These are phyloP conservation scores for Proteles cristata DNA, from an alignment of 2,113 vertebrate species.

Conservation along the genomic window DNA sequence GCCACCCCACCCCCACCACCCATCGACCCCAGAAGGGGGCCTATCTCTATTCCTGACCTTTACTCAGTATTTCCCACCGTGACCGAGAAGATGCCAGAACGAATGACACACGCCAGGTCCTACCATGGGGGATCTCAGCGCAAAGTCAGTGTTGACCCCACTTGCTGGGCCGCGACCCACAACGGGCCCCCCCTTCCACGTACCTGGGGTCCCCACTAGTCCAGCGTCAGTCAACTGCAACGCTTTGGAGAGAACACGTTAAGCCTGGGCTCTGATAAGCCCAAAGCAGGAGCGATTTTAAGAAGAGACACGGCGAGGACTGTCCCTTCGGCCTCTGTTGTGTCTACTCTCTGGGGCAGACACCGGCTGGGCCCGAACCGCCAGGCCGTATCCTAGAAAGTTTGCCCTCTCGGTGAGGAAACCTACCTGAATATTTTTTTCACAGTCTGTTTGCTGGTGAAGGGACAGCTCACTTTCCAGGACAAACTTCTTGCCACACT, in stretches of 20 bases:
- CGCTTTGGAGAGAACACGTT: slow-evolving; percentile 49
- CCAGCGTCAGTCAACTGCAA: slow-evolving; percentile 64
- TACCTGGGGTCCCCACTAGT: slow-evolving; percentile 65
- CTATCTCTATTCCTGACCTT: slow-evolving; percentile 64
- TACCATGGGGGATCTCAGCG: slow-evolving; percentile 49
- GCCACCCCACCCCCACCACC: slow-evolving; percentile 68
- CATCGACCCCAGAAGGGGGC: slow-evolving; percentile 53
- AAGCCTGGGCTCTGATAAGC: slow-evolving; percentile 66
- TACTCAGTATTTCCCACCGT: slow-evolving; percentile 37
- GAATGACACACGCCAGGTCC: background rate
- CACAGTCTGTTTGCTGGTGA: slow-evolving; percentile 99
- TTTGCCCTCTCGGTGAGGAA: slow-evolving; percentile 77
- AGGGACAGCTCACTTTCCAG: slow-evolving; percentile 99
- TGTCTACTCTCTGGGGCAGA: slow-evolving; percentile 66
- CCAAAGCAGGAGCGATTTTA: slow-evolving; percentile 61
- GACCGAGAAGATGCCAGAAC: slow-evolving; percentile 66
- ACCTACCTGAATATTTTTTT: slow-evolving; percentile 99
- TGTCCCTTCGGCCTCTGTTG: slow-evolving; percentile 75
- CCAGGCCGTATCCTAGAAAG: slow-evolving; percentile 73
- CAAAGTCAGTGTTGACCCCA: slow-evolving; percentile 57
- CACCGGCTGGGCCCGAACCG: slow-evolving; percentile 68
- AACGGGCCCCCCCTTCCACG: slow-evolving; percentile 64
- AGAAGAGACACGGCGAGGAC: slow-evolving; percentile 49
- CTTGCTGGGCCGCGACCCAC: slow-evolving; percentile 37
- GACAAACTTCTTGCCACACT: slow-evolving; percentile 99